phyloP scores from a whole-genome alignment of 2,113 vertebrate species.

The Caloenas nicobarica region DNA sequence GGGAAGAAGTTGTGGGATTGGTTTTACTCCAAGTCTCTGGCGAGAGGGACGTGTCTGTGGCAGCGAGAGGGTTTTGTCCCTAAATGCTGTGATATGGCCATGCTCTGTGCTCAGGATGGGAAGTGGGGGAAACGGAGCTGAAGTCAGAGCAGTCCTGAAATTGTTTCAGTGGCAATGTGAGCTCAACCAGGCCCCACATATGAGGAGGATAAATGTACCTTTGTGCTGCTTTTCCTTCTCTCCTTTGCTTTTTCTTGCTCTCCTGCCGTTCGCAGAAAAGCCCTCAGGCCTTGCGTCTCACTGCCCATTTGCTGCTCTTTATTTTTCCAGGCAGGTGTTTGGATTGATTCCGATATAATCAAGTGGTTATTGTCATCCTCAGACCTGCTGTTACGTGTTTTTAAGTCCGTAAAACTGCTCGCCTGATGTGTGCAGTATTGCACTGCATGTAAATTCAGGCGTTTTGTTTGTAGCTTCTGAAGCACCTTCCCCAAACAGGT shows the following conservation, averaged over 20 bases:
- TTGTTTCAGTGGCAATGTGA: not conserved
- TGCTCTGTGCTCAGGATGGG: not conserved
- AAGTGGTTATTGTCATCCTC: not conserved
- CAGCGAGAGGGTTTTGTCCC: not conserved
- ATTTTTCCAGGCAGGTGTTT: not conserved
- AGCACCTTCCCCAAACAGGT: not conserved
- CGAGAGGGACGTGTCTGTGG: not conserved
- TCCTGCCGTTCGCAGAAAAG: not conserved
- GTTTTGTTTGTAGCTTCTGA: not conserved
- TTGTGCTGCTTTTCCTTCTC: not conserved
- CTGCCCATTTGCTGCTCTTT: not conserved
- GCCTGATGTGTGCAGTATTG: not conserved
- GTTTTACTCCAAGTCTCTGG: not conserved
- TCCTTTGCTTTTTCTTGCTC: not conserved
- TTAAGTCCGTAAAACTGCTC: not conserved
- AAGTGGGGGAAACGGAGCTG: not conserved
- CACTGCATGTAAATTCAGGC: not conserved
- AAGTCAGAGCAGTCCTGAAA: not conserved
- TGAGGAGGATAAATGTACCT: not conserved
- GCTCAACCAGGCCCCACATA: not conserved
- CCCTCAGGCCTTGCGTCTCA: not conserved
- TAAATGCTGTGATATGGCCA: not conserved
- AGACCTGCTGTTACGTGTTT: not conserved
- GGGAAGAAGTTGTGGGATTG: slow-evolving; percentile 37
- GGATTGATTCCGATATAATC: not conserved